phyloP scores from a whole-genome alignment of 2,797 vertebrate species.

The Leuciscus waleckii region DNA sequence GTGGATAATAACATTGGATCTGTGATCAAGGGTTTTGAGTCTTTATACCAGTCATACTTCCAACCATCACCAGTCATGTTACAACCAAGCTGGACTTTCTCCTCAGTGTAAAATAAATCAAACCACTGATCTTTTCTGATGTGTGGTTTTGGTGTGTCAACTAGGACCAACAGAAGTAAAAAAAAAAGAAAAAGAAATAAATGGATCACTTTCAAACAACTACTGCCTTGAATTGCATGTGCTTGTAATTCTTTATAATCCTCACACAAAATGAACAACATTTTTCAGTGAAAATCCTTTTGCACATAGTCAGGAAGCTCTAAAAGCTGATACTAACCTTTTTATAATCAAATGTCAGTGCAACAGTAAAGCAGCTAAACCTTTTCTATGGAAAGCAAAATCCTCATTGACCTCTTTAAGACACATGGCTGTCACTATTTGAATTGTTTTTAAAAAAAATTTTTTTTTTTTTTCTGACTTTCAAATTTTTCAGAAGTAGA shows the following conservation, averaged over 20 bases:
- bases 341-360: neutral
- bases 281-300: neutral
- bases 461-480: neutral
- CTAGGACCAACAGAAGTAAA: neutral
- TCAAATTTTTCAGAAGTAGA: neutral
- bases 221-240: neutral
- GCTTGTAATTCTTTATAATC: neutral
- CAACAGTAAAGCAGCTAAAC: neutral
- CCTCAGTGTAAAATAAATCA: neutral
- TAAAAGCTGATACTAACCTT: neutral
- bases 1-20: neutral
- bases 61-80: neutral
- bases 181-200: neutral
- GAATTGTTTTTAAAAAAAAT: neutral
- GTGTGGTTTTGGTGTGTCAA: accelerated
- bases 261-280: neutral
- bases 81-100: neutral
- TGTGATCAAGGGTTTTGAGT: neutral
- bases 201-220: neutral
- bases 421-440: neutral
- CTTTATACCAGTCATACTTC: neutral
- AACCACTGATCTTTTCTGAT: neutral
- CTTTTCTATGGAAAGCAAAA: neutral
- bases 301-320: neutral
- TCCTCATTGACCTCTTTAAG: neutral